Evolutionary conservation across 2,113 vertebrate genomes (phyloP).

Genomic region (Limnothrissa miodon): DNA sequence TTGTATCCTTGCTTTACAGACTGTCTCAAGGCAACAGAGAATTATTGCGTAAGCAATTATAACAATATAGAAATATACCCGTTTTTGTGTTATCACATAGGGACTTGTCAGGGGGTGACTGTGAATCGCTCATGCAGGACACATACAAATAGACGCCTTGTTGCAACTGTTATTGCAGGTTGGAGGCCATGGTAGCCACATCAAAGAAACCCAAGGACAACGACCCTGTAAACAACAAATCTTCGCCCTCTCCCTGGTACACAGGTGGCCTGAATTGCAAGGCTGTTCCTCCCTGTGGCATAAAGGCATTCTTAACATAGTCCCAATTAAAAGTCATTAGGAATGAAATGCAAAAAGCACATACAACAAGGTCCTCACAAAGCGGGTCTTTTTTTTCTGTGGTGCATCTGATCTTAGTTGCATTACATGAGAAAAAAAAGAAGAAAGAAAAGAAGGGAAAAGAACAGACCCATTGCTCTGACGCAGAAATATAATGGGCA

Average conservation of each 20-base stretch:
- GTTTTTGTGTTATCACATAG: background rate
- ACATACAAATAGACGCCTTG: slow-evolving; percentile 37
- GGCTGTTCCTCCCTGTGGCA: slow-evolving; percentile 24
- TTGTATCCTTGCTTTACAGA: background rate
- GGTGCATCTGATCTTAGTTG: slow-evolving; percentile 26
- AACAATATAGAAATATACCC: background rate
- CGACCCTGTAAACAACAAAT: slow-evolving; percentile 26
- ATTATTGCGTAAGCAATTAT: background rate
- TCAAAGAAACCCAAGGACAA: slow-evolving; percentile 31
- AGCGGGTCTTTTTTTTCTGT: background rate
- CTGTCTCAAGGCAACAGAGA: background rate
- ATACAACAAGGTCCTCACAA: slow-evolving; percentile 8
- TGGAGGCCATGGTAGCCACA: slow-evolving; percentile 48
- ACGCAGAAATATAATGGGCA: slow-evolving; percentile 36
- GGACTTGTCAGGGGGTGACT: background rate
- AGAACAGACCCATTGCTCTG: slow-evolving; percentile 27
- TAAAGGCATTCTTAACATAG: slow-evolving; percentile 52
- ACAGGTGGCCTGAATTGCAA: slow-evolving; percentile 48
- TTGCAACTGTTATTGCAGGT: slow-evolving; percentile 51
- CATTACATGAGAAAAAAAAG: background rate
- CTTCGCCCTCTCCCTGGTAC: slow-evolving; percentile 48
- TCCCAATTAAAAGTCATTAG: slow-evolving; percentile 54
- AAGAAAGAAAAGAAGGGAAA: slow-evolving; percentile 18
- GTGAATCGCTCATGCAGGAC: background rate
- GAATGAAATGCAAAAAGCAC: slow-evolving; percentile 42